Evolutionary conservation across 2,113 vertebrate genomes (phyloP).

Genomic region (Sinocyclocheilus maitianheensis): DNA sequence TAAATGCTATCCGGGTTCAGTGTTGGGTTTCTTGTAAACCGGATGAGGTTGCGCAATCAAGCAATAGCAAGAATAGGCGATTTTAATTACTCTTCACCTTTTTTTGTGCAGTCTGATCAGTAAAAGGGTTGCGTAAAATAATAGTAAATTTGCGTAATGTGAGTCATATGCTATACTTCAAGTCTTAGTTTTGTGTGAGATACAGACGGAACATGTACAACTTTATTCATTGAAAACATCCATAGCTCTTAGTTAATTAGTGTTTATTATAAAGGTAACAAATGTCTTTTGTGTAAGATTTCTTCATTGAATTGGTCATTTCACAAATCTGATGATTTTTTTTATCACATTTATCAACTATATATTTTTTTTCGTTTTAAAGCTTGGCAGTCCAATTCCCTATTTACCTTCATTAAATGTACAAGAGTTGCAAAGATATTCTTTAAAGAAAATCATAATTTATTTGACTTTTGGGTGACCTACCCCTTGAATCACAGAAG

Average conservation of each 20-base stretch:
- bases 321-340: no score
- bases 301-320: no score
- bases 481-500: background rate
- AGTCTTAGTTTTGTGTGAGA: background rate
- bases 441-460: background rate
- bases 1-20: background rate
- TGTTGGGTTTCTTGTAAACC: constrained; percentile 9
- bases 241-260: background rate
- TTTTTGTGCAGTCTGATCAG: background rate
- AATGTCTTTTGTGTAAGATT: no score
- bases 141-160: background rate
- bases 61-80: background rate
- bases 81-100: background rate
- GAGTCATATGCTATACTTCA: background rate
- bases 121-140: background rate
- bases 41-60: background rate
- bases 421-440: background rate
- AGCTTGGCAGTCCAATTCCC: background rate
- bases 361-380: no score
- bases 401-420: background rate
- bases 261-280: no score
- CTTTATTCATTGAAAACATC: background rate
- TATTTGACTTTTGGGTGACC: background rate
- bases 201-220: background rate
- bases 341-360: no score